Evolutionary conservation across 2,797 vertebrate genomes (phyloP).

Genomic region (Arctocebus calabarensis): DNA sequence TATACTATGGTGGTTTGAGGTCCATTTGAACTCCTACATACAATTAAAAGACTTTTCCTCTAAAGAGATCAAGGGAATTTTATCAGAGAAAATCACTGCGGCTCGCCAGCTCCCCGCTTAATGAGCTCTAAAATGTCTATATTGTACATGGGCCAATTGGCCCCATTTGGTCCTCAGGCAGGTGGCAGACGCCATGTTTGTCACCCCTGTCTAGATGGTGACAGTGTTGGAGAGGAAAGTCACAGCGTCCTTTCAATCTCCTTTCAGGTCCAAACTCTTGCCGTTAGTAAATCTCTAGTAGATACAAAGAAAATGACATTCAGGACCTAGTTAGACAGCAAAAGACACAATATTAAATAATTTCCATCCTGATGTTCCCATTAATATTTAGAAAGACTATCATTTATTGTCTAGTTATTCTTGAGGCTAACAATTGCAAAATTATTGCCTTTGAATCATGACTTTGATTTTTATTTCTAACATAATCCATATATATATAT

Average conservation of each 20-base stretch:
- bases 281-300: not conserved
- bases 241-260: not conserved
- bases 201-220: slow-evolving; percentile 27
- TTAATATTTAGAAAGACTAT: slow-evolving; percentile 3
- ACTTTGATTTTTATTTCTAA: not conserved
- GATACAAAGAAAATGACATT: not conserved
- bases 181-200: slow-evolving; percentile 47
- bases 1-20: slow-evolving; percentile 69
- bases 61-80: slow-evolving; percentile 76
- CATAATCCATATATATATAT: not conserved
- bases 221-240: not conserved
- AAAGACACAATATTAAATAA: not conserved
- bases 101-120: slow-evolving; percentile 67
- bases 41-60: slow-evolving; percentile 80
- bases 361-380: not conserved
- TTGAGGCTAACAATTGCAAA: not conserved
- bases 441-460: not conserved
- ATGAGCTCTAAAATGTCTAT: slow-evolving; percentile 64
- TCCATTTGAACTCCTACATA: slow-evolving; percentile 76
- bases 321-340: not conserved
- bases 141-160: slow-evolving; percentile 54
- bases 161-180: slow-evolving; percentile 57
- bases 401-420: not conserved
- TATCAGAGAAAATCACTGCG: slow-evolving; percentile 58
- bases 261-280: not conserved